Evolutionary conservation across 2,797 vertebrate genomes (phyloP).

Genomic region (Oryzias dopingdopingensis): DNA sequence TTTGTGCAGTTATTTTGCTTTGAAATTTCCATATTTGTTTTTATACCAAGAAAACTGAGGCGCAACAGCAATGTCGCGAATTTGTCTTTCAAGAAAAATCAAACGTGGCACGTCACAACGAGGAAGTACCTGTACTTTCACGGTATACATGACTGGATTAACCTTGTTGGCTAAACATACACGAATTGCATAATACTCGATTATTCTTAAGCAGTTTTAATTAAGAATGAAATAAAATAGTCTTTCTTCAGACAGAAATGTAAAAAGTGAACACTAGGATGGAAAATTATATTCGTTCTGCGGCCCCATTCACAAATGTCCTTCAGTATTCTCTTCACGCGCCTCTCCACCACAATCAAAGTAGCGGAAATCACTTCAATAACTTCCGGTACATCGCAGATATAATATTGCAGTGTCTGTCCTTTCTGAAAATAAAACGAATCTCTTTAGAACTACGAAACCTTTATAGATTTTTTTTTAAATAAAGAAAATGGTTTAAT

Average conservation of each 20-base stretch:
- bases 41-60: too few species aligned
- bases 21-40: too few species aligned
- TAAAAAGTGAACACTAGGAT: too few species aligned
- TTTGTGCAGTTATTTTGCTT: too few species aligned
- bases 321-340: slow-evolving; percentile 44
- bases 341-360: slow-evolving; percentile 15
- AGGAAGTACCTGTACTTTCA: slow-evolving; percentile 27
- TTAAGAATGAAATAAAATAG: not conserved
- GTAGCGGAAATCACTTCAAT: rapidly evolving
- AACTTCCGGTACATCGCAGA: slow-evolving; percentile 16
- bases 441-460: too few species aligned
- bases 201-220: not conserved
- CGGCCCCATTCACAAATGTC: slow-evolving; percentile 14
- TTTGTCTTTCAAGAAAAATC: not conserved
- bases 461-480: too few species aligned
- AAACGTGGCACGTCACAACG: slow-evolving; percentile 7
- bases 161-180: slow-evolving; percentile 10
- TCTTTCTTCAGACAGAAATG: not conserved
- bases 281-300: not conserved
- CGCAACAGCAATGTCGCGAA: too few species aligned
- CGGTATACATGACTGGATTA: slow-evolving; percentile 5
- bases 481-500: too few species aligned
- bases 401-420: too few species aligned
- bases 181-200: too few species aligned
- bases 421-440: too few species aligned